Evolutionary conservation across 2,113 vertebrate species (phyloP).

Genomic region (Rynchops niger): DNA sequence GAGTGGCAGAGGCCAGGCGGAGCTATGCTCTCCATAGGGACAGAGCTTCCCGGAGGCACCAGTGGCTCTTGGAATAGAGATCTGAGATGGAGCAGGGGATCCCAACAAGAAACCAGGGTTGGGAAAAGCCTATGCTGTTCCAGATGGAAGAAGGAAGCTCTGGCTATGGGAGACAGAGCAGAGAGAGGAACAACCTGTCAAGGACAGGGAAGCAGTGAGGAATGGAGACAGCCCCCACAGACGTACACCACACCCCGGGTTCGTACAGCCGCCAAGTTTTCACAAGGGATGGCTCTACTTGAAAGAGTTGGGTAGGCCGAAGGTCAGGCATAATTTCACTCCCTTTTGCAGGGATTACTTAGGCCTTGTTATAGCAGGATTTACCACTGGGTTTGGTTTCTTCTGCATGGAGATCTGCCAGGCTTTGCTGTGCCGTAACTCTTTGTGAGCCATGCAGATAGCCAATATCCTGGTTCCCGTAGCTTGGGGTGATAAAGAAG

Average conservation of each 20-base stretch:
- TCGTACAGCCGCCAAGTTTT: conserved; percentile 20
- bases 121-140: background rate
- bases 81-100: accelerated
- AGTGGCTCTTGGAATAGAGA: background rate
- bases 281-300: conserved; percentile 45
- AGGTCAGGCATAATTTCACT: conserved; percentile 52
- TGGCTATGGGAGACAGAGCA: background rate
- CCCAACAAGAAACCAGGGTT: background rate
- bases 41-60: background rate
- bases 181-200: background rate
- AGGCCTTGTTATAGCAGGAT: conserved; percentile 39
- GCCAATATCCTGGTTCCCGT: background rate
- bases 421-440: background rate
- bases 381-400: conserved; percentile 55
- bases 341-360: conserved; percentile 44
- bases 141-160: background rate
- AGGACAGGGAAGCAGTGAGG: background rate
- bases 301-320: conserved; percentile 31
- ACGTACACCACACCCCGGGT: background rate
- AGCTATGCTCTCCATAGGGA: background rate
- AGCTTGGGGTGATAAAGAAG: background rate
- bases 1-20: background rate
- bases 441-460: background rate
- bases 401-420: background rate
- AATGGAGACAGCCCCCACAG: background rate